Base-by-base conservation (phyloP, 1,140 invertebrate species). In the Aporrectodea caliginosa region DNA sequence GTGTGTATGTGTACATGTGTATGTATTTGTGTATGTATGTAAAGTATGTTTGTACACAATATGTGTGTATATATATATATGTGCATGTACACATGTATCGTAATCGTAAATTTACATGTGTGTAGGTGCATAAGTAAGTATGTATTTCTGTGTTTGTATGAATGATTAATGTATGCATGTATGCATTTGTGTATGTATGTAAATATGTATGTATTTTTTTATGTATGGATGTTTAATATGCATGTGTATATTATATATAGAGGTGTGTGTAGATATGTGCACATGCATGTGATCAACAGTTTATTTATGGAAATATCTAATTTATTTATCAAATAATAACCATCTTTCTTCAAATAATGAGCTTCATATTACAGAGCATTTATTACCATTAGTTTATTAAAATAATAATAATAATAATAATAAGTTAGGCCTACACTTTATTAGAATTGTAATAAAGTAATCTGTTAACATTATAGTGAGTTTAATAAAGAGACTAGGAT, bases 1-100 rank as follows among this genome's bases (percentile, higher is more conserved):
- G 32, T 32, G 32, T 74, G 32, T 74, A 73, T 73, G n/a, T 73
- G n/a, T 73, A 73, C n/a, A 73, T 73, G n/a, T 73, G n/a, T 58
- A 58, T 58, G 22, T 58, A 58, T 58, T 12, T 58, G n/a, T 73
- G 27, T 73, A 0, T 73, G 16, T 73, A 32, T 32, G 16, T 73
- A 30, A 16, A 16, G 16, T 73, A 29, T 73, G n/a, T 33, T 29
- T 16, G n/a, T 33, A 33, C 16, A 27, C 22, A 27, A 29, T 32
- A 73, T 73, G 31, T 73, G 31, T 29, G 31, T 73, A 73, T 73
- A 73, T 32, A 29, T 73, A 73, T 32, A 73, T 73, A 29, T 73
- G 31, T 73, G 29, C 22, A 58, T 58, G 22, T 12, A 12, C 22
- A 22, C 43, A 58, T 58, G 22, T 58, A 58, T 58, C 6, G 6